These are phyloP conservation scores for Eutolmus rufibarbis DNA, from an alignment of 2,888 invertebrate genomes.

Conservation along the genomic window DNA sequence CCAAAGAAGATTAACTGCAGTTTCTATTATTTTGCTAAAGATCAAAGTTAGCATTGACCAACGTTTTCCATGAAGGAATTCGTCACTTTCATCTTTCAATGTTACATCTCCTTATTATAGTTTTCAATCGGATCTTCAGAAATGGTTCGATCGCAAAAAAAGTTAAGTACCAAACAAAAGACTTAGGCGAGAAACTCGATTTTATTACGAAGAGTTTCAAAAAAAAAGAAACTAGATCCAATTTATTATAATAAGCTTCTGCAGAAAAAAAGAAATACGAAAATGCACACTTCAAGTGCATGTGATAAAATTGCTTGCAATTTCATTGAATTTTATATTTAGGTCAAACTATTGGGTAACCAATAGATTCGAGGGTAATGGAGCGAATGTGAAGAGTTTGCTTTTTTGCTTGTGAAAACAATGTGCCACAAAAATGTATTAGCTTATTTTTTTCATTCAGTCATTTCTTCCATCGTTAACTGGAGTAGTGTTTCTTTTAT, in stretches of 20 bases:
- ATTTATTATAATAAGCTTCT: not conserved
- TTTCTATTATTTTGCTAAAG: not conserved
- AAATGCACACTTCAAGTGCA: not conserved
- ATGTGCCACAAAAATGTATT: not conserved
- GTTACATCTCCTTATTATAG: not conserved
- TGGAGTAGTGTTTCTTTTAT: not conserved
- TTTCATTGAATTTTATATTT: not conserved
- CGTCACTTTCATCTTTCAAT: not conserved
- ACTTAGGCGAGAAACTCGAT: conserved; percentile 3
- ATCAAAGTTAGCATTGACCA: not conserved
- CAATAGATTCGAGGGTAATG: not conserved
- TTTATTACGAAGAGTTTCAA: not conserved
- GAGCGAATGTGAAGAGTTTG: not conserved
- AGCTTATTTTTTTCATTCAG: not conserved
- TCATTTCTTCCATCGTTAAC: not conserved
- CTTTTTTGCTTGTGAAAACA: not conserved
- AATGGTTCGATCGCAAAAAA: not conserved
- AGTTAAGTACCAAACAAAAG: not conserved
- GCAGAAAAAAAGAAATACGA: not conserved
- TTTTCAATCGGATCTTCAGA: not conserved
- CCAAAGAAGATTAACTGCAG: not conserved
- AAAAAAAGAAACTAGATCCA: not conserved
- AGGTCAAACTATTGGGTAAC: not conserved
- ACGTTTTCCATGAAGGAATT: not conserved
- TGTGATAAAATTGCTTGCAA: not conserved